Base-by-base conservation (phyloP, 2,113 vertebrate genomes). In the Pan troglodytes region DNA sequence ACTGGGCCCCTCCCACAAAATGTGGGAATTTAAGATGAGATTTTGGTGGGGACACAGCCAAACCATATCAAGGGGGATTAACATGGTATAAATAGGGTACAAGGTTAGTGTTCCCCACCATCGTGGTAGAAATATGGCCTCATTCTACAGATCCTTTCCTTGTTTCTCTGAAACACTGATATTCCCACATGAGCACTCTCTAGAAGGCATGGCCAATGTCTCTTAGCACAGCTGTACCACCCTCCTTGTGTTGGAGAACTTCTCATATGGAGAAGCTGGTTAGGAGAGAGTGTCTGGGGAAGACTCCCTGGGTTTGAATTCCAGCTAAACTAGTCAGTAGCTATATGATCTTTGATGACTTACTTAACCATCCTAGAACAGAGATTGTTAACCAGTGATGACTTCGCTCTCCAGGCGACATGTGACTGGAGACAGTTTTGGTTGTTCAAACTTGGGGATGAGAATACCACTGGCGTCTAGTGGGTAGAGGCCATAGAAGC, bases 101-200 rank as follows among this genome's bases (percentile, higher is more conserved):
- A 23, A 20, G 30, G 30, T 18, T 6, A 0, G 12, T 2, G 18
- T 9, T 25, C 23, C 67, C 59, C 30, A 20, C 7, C 5, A 38
- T 4, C 3, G 0, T 2, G 35, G 27, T 35, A 35, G 88, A 50
- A 20, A 40, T 0, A 5, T 1, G 22, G 22, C 8, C 50, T 27
- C 9, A 0, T 32, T 32, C 27, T 27, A 10, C 43, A 9, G 30
- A 32, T 38, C 2, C 20, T 35, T 25, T 1, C 40, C 18, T 72
- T 45, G 8, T 17, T 35, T 61, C 43, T 45, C 40, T 52, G 83
- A 32, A 45, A 55, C 30, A 18, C 40, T 3, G n/a, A 5, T 3
- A 10, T 20, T 25, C 13, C 52, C 6, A 12, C 35, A 0, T 0
- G 13, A 40, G 64, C 40, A 32, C 75, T 76, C 50, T 6, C 50